Evolutionary conservation across 2,113 vertebrate genomes (phyloP).

Genomic region (Cyprinodon variegatus): DNA sequence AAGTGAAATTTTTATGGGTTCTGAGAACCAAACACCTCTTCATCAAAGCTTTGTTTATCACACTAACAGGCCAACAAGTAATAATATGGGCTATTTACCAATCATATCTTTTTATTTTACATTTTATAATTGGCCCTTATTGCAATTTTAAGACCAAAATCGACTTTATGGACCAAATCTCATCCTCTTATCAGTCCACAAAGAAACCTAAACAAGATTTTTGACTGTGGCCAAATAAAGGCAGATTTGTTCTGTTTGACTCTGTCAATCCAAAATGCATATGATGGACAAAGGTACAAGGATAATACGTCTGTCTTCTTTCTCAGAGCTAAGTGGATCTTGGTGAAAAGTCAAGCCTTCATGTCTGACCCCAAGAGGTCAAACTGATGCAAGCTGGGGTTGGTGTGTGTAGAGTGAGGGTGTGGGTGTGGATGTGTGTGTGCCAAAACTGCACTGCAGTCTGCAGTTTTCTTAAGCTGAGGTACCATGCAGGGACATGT

Average conservation of each 20-base stretch:
- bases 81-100: too few species aligned
- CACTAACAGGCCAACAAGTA: too few species aligned
- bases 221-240: conserved; percentile 54
- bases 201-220: conserved; percentile 19
- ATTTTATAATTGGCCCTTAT: too few species aligned
- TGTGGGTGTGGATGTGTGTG: conserved; percentile 9
- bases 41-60: too few species aligned
- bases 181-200: conserved; percentile 30
- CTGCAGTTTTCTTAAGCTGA: conserved; percentile 8
- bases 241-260: conserved; percentile 59
- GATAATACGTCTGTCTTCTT: conserved; percentile 51
- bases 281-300: conserved; percentile 54
- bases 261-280: conserved; percentile 51
- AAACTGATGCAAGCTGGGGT: conserved; percentile 19
- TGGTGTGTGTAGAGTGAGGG: conserved; percentile 10
- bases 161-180: neutral
- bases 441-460: conserved; percentile 11
- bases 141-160: too few species aligned
- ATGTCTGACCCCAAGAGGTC: conserved; percentile 70
- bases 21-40: too few species aligned
- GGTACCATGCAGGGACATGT: neutral
- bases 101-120: too few species aligned
- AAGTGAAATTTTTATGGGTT: too few species aligned
- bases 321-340: conserved; percentile 64
- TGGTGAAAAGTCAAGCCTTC: conserved; percentile 71